phyloP scores from a whole-genome alignment of 2,113 vertebrate species.

The Myrmophylax atrothorax region DNA sequence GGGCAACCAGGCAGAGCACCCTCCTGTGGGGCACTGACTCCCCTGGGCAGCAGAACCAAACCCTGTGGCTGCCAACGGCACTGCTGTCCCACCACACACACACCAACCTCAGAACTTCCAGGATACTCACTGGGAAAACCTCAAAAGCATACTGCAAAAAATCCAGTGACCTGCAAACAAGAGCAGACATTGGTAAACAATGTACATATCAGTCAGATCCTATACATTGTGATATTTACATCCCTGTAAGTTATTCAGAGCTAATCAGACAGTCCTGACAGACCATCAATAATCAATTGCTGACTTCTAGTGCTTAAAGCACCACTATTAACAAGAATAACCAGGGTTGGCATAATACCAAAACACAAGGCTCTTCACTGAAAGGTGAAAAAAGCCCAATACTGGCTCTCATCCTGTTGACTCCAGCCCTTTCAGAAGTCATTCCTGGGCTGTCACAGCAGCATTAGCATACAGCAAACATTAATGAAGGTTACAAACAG shows the following conservation, averaged over 20 bases:
- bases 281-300: not conserved
- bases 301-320: not conserved
- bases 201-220: not conserved
- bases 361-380: not conserved
- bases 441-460: not conserved
- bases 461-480: not conserved
- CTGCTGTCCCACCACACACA: not conserved
- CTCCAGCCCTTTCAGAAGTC: not conserved
- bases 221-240: not conserved
- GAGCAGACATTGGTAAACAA: constrained; percentile 4
- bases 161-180: constrained; percentile 85
- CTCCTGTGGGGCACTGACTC: not conserved
- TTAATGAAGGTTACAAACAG: not conserved
- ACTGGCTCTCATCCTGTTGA: not conserved
- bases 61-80: not conserved
- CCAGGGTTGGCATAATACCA: not conserved
- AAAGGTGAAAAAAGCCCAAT: not conserved
- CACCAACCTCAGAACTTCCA: not conserved
- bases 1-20: not conserved
- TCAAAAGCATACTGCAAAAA: constrained; percentile 86
- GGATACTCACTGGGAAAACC: constrained; percentile 86
- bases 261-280: not conserved
- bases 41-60: not conserved
- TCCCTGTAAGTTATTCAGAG: not conserved
- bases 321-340: not conserved